phyloP scores from a whole-genome alignment of 2,888 invertebrate species.

The Ischnus inquisitorius region DNA sequence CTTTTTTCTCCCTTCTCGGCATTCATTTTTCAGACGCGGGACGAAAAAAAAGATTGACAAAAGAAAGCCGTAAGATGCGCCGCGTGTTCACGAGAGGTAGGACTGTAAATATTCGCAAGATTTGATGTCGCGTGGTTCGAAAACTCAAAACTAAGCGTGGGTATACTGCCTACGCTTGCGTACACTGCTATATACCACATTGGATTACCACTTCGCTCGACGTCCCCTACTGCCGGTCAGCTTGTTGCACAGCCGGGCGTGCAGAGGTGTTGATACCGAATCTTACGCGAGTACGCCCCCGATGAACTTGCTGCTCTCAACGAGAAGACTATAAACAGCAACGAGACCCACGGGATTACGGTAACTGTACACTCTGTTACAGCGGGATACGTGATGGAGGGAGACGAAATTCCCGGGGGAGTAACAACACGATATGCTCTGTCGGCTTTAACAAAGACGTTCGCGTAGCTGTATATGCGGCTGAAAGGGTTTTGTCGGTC shows the following conservation, averaged over 20 bases:
- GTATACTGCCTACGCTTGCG: conserved; percentile 47
- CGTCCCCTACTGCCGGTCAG: neutral
- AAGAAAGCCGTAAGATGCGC: conserved; percentile 4
- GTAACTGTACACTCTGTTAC: neutral
- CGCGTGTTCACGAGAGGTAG: conserved; percentile 5
- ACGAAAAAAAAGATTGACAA: neutral
- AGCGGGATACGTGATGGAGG: neutral
- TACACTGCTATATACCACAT: neutral
- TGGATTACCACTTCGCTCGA: neutral
- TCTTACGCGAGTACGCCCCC: conserved; percentile 8
- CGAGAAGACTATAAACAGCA: conserved; percentile 36
- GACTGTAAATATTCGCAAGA: conserved; percentile 51
- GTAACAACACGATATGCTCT: conserved; percentile 21
- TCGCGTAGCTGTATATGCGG: neutral
- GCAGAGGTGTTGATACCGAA: conserved; percentile 24
- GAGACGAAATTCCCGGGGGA: conserved; percentile 8
- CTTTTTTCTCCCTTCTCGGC: conserved; percentile 19
- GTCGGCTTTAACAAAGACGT: neutral
- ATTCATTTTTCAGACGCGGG: conserved; percentile 11
- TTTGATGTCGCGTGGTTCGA: conserved; percentile 53
- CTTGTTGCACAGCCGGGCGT: neutral
- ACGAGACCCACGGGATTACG: conserved; percentile 17
- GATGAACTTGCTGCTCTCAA: conserved; percentile 1
- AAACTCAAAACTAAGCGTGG: conserved; percentile 46
- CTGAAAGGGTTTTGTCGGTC: conserved; percentile 11